Base-by-base conservation (phyloP, 2,113 vertebrate species). In the Gymnocephalus cernua region DNA sequence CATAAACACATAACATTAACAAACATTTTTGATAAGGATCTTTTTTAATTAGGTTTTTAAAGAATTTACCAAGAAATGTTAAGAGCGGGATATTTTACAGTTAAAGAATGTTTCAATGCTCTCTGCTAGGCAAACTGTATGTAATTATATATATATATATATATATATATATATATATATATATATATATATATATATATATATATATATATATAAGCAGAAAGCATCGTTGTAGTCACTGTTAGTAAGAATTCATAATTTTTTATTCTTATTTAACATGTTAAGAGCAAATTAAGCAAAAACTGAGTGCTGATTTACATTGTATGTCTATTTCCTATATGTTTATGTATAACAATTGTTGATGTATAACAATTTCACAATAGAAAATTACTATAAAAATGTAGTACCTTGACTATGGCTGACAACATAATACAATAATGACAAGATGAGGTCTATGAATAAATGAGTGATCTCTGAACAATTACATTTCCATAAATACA, bases 391-490 rank as follows among this genome's bases (percentile, higher is more conserved):
- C 21, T n/a, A 53, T 12, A n/a, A 53, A 51, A 50, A 18, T 21
- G 2, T 21, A 51, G 50, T 9, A 21, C 51, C 21, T 53, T 11
- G 51, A n/a, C 9, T n/a, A n/a, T 53, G 9, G 47, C 16, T 18
- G 6, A 50, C 47, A 50, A 50, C 6, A 50, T 50, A 7, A 9
- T n/a, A 12, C 10, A 53, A 11, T 23, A 27, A 69, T 13, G 21
- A 16, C 19, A 21, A 11, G 25, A 23, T 23, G 16, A 32, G 32
- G 9, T 35, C 21, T 19, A 18, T 50, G 48, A 58, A 41, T 32
- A 3, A 41, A 53, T 50, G 11, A 77, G 21, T 18, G 25, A 65
- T 73, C 27, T 50, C 47, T 81, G 27, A 23, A 48, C 53, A 32
- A 56, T 23, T 38, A 12, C 8, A 62, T 45, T 29, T 25, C 35